phyloP scores from a whole-genome alignment of 2,888 invertebrate genomes.

The Hydriomena furcata region DNA sequence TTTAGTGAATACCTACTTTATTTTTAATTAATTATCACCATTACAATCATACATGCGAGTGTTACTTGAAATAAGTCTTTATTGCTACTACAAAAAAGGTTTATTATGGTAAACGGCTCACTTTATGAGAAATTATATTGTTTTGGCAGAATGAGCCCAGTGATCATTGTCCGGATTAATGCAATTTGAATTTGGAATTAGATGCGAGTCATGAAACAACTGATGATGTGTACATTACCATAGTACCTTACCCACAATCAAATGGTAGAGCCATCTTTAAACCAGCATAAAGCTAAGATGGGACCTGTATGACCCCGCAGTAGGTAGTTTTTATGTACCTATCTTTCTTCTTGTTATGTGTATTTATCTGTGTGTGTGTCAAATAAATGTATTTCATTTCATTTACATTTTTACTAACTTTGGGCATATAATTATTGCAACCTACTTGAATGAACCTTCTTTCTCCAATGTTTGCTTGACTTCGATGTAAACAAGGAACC shows the following conservation, averaged over 20 bases:
- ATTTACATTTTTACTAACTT: no score
- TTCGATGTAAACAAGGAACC: constrained; percentile 11
- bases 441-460: neutral
- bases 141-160: constrained; percentile 70
- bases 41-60: constrained; percentile 40
- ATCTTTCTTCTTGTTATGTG: no score
- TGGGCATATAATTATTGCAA: no score
- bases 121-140: constrained; percentile 73
- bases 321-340: no score
- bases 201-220: constrained; percentile 57
- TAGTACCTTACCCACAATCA: no score
- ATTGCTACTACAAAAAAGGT: constrained; percentile 41
- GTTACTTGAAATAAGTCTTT: constrained; percentile 43
- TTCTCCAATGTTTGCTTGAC: neutral
- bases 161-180: constrained; percentile 69
- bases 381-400: no score
- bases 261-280: no score
- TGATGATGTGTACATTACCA: neutral
- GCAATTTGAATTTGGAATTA: constrained; percentile 73
- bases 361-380: no score
- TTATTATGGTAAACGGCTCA: constrained; percentile 40
- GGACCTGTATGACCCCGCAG: no score
- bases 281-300: no score
- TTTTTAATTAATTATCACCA: constrained; percentile 78
- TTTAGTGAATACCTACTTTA: constrained; percentile 70